Conservation (phyloP, 2,888 invertebrate genomes). For the Mechanitis messenoides region DNA sequence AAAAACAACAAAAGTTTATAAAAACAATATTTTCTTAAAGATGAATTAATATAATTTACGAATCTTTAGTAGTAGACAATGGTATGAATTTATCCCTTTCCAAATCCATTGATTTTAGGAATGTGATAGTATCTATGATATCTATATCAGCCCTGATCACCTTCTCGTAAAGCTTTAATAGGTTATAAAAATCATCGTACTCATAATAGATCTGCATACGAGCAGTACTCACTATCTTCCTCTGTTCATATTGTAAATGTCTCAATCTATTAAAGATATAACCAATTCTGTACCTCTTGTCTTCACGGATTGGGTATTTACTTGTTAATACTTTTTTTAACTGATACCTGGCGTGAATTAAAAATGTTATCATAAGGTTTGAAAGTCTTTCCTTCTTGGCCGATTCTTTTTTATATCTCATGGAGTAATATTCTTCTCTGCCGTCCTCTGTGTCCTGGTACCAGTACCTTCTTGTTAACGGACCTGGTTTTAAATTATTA, state of each 20-base stretch:
- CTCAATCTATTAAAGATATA: constrained; percentile 47
- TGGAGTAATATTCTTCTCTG: not conserved
- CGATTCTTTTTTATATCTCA: constrained; percentile 7
- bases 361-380: constrained; percentile 31
- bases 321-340: constrained; percentile 35
- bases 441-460: not conserved
- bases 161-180: constrained; percentile 37
- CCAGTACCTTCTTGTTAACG: constrained; percentile 4
- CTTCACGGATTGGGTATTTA: constrained; percentile 27
- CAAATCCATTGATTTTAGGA: constrained; percentile 27
- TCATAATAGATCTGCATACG: not conserved
- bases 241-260: constrained; percentile 37
- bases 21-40: too few species aligned
- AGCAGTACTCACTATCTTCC: constrained; percentile 30
- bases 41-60: too few species aligned
- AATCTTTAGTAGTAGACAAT: not conserved
- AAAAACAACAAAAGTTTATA: too few species aligned
- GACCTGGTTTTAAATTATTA: constrained; percentile 18
- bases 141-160: constrained; percentile 41
- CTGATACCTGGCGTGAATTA: constrained; percentile 41
- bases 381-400: constrained; percentile 17
- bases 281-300: constrained; percentile 43
- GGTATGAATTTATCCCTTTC: constrained; percentile 8
- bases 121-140: constrained; percentile 34
- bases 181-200: constrained; percentile 1